Evolutionary conservation across 2,797 vertebrate species (phyloP).

Genomic region (Octomys mimax): DNA sequence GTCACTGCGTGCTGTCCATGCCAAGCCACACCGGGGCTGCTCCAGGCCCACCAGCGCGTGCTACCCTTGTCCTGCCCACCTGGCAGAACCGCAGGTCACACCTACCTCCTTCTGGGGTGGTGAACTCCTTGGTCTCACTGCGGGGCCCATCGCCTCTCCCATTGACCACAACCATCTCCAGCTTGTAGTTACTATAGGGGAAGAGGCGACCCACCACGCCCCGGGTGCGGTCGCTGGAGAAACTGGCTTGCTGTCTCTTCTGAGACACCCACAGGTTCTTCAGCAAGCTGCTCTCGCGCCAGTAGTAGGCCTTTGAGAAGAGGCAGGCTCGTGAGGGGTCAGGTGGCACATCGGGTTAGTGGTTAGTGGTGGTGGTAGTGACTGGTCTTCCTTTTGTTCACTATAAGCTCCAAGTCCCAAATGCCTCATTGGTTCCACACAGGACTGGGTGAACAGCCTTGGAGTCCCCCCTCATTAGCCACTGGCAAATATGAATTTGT

Average conservation of each 20-base stretch:
- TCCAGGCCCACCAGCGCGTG: neutral
- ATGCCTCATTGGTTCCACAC: neutral
- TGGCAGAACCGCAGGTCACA: conserved; percentile 1
- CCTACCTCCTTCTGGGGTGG: conserved; percentile 97
- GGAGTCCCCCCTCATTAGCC: neutral
- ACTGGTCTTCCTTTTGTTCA: conserved; percentile 52
- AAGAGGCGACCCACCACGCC: conserved; percentile 94
- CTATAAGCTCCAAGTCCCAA: conserved; percentile 23
- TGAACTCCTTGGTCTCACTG: conserved; percentile 94
- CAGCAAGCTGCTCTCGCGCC: conserved; percentile 96
- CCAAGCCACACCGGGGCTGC: neutral
- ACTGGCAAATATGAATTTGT: neutral
- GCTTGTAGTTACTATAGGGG: conserved; percentile 96
- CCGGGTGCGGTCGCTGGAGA: conserved; percentile 90
- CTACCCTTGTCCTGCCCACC: conserved; percentile 59
- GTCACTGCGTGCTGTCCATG: neutral
- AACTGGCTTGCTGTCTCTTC: conserved; percentile 94
- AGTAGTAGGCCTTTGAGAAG: conserved; percentile 96
- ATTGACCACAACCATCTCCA: conserved; percentile 98
- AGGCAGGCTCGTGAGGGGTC: conserved; percentile 86
- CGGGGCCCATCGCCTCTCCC: conserved; percentile 93
- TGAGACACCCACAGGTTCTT: conserved; percentile 93
- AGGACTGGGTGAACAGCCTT: neutral
- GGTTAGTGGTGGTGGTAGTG: conserved; percentile 72
- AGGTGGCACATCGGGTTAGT: conserved; percentile 68